Evolutionary conservation across 37 sponge, comb jelly and placozoan species (phyloP).

Genomic region (Petrosia ficiformis): DNA sequence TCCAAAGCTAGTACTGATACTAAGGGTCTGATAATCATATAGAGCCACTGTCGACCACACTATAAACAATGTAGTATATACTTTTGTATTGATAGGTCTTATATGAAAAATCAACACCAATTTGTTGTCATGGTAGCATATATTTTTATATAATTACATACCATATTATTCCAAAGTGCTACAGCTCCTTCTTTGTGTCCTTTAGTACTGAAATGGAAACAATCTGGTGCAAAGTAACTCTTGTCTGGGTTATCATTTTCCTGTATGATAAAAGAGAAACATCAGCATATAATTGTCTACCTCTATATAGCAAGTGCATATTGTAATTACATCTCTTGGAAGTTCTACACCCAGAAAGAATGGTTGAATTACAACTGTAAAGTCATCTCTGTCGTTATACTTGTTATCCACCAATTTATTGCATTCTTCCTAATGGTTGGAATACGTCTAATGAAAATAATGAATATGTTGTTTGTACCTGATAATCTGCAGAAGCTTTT

Average conservation of each 20-base stretch:
- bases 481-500: neutral
- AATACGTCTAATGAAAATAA: neutral
- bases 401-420: slow-evolving; percentile 6
- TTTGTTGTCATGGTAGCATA: too few relatives aligned
- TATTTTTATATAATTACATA: too few relatives aligned
- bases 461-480: neutral
- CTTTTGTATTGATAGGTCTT: too few relatives aligned
- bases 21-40: too few relatives aligned
- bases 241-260: slow-evolving; percentile 26
- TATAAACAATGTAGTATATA: neutral
- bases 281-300: neutral
- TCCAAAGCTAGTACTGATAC: too few relatives aligned
- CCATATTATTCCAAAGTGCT: slow-evolving; percentile 76
- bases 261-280: neutral
- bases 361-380: slow-evolving; percentile 71
- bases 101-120: neutral
- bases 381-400: slow-evolving; percentile 43
- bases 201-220: slow-evolving; percentile 65
- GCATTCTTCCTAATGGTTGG: neutral
- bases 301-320: neutral
- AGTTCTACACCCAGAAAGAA: slow-evolving; percentile 21
- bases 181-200: slow-evolving; percentile 30
- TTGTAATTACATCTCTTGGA: slow-evolving; percentile 6
- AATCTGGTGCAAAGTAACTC: slow-evolving; percentile 66
- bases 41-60: too few relatives aligned